Conservation (phyloP, 2,797 vertebrate genomes). For the Labroides dimidiatus region DNA sequence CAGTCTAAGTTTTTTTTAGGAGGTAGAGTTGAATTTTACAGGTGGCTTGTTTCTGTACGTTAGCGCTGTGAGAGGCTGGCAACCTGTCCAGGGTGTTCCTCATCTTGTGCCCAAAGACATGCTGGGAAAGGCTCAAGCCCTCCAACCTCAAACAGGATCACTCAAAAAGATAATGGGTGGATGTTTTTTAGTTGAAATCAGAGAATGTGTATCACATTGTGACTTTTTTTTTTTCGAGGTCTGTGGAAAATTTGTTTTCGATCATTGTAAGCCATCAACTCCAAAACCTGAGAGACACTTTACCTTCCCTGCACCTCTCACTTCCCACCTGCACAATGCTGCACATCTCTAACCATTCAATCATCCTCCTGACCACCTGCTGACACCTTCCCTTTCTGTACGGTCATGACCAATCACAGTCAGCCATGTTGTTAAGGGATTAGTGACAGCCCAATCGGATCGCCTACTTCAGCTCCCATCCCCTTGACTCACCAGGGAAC, state of each 20-base stretch:
- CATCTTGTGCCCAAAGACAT: too few relatives aligned
- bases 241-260: not conserved
- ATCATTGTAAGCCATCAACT: conserved; percentile 19
- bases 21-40: too few relatives aligned
- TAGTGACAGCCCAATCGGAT: conserved; percentile 80
- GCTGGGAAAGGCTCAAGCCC: too few relatives aligned
- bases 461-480: conserved; percentile 71
- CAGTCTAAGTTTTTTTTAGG: too few relatives aligned
- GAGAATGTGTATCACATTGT: not conserved
- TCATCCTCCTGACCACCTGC: conserved; percentile 65
- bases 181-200: not conserved
- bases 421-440: conserved; percentile 85
- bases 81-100: too few relatives aligned
- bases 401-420: conserved; percentile 73
- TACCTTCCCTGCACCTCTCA: conserved; percentile 24
- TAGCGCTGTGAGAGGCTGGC: too few relatives aligned
- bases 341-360: conserved; percentile 57
- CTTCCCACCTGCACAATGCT: conserved; percentile 39
- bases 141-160: too few relatives aligned
- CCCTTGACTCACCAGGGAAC: conserved; percentile 66
- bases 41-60: too few relatives aligned
- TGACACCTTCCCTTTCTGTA: conserved; percentile 58
- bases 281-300: conserved; percentile 24
- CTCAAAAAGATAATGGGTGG: too few relatives aligned
- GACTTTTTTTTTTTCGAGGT: not conserved